Base-by-base conservation (phyloP, 1,140 invertebrate species). In the Drosophila subobscura region DNA sequence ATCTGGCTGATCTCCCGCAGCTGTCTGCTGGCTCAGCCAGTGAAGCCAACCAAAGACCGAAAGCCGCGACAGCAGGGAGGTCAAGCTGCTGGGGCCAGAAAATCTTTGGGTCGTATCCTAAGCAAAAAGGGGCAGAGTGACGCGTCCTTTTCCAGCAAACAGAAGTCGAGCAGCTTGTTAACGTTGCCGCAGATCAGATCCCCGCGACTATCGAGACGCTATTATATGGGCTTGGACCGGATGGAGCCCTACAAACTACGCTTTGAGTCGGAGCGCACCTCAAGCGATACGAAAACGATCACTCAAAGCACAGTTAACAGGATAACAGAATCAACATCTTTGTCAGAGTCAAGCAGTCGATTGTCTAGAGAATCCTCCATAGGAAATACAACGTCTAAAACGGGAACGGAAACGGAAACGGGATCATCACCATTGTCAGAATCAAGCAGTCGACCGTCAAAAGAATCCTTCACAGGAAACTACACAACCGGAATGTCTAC, bases 1-100 rank as follows among this genome's bases (percentile, higher is more conserved):
- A 25, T 74, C 5, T 74, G 70, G 71, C 10, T 74, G 2, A 65
- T 74, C 5, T 74, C 70, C 12, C 40, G 59, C 22, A 74, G 59
- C 41, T 74, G 71, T 10, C 12, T 74, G 4, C 52, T 65, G 3
- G 14, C 12, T 3, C 14, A 29, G 4, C 4, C 23, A 2, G 6
- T 25, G 3, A 8, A 14, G 3, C 0, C 0, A 4, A 3, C 1
- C 10, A 10, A 2, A 7, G 7, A 0, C 2, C 37, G 2, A 14
- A 6, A 50, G 5, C 4, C 1, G 0, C 46, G 51, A 4, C 12
- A 42, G 52, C 4, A 29, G 3, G 68, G 22, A 25, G 51, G 51
- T 5, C 5, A 7, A 44, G 14, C 7, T 20, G 4, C 2, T 2
- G 14, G 8, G 23, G 10, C 8, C 1, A 12, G 1, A 3, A 16